Conservation (phyloP, 1,140 invertebrate species). For the Drosophila equinoxialis region DNA sequence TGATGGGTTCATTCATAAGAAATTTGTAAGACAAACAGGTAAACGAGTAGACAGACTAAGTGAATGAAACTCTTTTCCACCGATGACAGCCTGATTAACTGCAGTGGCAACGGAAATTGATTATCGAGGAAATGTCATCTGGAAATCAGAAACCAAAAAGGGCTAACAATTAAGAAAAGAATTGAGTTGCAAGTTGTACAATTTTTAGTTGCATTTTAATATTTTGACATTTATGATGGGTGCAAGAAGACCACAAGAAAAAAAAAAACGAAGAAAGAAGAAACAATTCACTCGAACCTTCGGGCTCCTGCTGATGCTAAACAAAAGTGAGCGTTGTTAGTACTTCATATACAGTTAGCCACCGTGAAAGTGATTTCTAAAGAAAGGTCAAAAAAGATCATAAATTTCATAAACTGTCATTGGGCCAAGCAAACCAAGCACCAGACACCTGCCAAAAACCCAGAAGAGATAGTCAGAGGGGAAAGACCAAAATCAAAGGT, state of each 20-base stretch:
- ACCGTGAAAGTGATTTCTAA: slow-evolving; percentile 31
- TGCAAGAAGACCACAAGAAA: not conserved
- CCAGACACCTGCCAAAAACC: slow-evolving; percentile 33
- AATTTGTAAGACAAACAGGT: slow-evolving; percentile 44
- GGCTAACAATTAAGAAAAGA: not conserved
- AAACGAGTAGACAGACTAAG: slow-evolving; percentile 3
- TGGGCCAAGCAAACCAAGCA: not conserved
- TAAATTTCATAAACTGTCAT: slow-evolving; percentile 47
- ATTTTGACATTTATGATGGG: slow-evolving; percentile 17
- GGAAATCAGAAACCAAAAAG: not conserved
- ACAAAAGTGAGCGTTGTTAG: slow-evolving; percentile 11
- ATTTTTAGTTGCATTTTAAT: slow-evolving; percentile 15
- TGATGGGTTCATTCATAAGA: slow-evolving; percentile 66
- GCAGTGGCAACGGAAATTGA: slow-evolving; percentile 57
- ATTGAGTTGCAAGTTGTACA: too few species aligned
- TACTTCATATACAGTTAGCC: slow-evolving; percentile 37
- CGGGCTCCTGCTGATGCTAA: not conserved
- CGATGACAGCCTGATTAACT: slow-evolving; percentile 11
- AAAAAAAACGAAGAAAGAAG: not conserved
- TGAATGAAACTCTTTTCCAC: not conserved
- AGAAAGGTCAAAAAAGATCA: slow-evolving; percentile 42
- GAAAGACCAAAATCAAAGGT: not conserved
- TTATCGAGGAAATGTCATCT: slow-evolving; percentile 49
- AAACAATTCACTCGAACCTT: not conserved
- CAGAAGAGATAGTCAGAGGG: not conserved